Base-by-base conservation (phyloP, 1,140 invertebrate species). In the Drepana arcuata region DNA sequence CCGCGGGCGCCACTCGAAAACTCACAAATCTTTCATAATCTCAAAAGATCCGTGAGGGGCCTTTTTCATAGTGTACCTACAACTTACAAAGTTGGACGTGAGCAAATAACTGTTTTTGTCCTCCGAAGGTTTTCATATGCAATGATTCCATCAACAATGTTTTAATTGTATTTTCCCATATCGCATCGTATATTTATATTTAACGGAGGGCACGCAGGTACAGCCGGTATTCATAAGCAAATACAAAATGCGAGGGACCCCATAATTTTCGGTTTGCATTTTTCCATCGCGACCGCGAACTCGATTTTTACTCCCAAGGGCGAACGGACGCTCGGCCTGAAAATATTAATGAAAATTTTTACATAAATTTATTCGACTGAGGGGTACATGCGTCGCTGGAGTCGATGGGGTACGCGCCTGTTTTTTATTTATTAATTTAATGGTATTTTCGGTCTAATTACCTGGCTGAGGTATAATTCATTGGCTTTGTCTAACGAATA, bases 11-110 rank as follows among this genome's bases (percentile, higher is more conserved):
- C 61, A 61, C 66, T 69, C 59, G 34, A 60, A 51, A 58, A 61
- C 80, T 80, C 82, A 84, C 82, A 84, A 84, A 84, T 84, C 80
- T 83, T 73, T 81, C 73, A 81, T 80, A 82, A 84, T 84, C 82
- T 83, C 54, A 37, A 42, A 32, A 41, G 65, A 64, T 63, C 59
- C 66, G 44, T 26, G 64, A 63, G 58, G 69, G 65, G 61, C 56
- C 66, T 75, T 64, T 66, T 70, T 75, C 70, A 71, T 70, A 66
- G 58, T 71, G 49, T 45, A 41, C 44, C 32, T 42, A 43, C 47
- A 40, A 37, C 34, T 38, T 58, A 48, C 47, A 40, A 56, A 47
- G 51, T 48, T 33, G 51, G 41, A 41, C 41, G 39, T 31, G 31
- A 34, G 36, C 31, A 27, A 47, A 41, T 57, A 63, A 59, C 61